These are phyloP conservation scores for Castor canadensis DNA, from an alignment of 2,113 vertebrate genomes.

Conservation along the genomic window DNA sequence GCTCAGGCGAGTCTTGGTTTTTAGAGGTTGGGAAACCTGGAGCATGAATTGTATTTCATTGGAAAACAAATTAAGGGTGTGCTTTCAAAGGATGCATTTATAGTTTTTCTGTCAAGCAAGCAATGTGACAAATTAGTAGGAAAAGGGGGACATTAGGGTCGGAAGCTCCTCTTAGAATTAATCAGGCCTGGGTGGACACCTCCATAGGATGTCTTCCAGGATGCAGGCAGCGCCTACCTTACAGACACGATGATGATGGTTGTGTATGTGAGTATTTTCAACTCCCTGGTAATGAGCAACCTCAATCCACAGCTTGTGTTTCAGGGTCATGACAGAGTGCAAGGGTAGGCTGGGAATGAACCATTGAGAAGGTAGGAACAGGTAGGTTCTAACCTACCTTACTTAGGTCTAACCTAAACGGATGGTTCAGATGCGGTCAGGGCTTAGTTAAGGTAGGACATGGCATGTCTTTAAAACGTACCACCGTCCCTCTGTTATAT, in stretches of 20 bases:
- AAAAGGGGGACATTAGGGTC: background rate
- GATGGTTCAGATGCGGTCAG: background rate
- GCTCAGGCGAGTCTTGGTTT: background rate
- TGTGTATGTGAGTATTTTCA: background rate
- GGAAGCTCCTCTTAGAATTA: background rate
- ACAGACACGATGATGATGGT: background rate
- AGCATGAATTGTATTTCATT: background rate
- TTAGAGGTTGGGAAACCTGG: background rate
- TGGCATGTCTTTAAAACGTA: background rate
- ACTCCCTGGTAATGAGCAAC: no score
- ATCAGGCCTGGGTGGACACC: background rate
- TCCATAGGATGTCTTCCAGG: background rate
- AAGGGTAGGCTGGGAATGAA: background rate
- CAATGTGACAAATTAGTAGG: background rate
- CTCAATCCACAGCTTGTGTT: background rate
- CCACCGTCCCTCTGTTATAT: no score
- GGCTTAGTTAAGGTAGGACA: background rate
- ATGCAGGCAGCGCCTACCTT: background rate
- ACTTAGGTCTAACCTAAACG: background rate
- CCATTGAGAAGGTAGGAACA: background rate
- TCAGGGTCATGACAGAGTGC: background rate
- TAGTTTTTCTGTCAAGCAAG: background rate
- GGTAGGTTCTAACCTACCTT: background rate
- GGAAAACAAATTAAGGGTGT: background rate
- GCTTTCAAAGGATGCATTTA: background rate